Conservation (phyloP, 2,113 vertebrate genomes). For the Epinephelus moara region DNA sequence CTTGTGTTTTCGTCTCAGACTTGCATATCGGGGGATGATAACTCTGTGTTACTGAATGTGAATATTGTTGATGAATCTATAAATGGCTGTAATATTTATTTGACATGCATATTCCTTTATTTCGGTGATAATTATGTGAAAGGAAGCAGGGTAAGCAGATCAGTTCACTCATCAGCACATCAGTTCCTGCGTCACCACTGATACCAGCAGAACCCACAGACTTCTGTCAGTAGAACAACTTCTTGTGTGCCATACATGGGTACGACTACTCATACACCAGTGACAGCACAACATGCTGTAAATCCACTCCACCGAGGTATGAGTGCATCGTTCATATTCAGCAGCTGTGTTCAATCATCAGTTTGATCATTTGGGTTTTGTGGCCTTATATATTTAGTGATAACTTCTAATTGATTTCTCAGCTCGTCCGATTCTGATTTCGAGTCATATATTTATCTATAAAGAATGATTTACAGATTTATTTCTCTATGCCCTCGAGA, state of each 20-base stretch:
- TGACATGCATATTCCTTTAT: conserved; percentile 39
- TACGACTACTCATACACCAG: conserved; percentile 19
- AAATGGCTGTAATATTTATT: conserved; percentile 65
- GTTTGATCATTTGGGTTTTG: conserved; percentile 75
- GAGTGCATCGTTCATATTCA: conserved; percentile 44
- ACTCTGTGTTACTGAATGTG: conserved; percentile 73
- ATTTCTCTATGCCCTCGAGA: conserved; percentile 48
- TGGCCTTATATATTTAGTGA: conserved; percentile 81
- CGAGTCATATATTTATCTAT: conserved; percentile 46
- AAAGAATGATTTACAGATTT: conserved; percentile 48
- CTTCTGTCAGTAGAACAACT: conserved; percentile 28
- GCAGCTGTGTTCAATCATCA: conserved; percentile 49
- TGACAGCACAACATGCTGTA: conserved; percentile 31
- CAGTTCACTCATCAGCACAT: conserved; percentile 28
- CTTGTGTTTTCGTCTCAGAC: conserved; percentile 45
- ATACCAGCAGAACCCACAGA: conserved; percentile 71
- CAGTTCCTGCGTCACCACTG: conserved; percentile 20
- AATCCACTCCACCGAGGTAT: background rate
- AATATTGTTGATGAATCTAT: conserved; percentile 70
- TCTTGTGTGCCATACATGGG: conserved; percentile 60
- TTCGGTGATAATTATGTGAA: conserved; percentile 44
- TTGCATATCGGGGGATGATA: conserved; percentile 28
- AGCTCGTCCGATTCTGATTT: conserved; percentile 32
- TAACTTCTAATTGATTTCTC: conserved; percentile 46
- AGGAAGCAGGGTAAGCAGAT: conserved; percentile 61